Conservation (phyloP, 2,888 invertebrate genomes). For the Drosophila stalkeri region DNA sequence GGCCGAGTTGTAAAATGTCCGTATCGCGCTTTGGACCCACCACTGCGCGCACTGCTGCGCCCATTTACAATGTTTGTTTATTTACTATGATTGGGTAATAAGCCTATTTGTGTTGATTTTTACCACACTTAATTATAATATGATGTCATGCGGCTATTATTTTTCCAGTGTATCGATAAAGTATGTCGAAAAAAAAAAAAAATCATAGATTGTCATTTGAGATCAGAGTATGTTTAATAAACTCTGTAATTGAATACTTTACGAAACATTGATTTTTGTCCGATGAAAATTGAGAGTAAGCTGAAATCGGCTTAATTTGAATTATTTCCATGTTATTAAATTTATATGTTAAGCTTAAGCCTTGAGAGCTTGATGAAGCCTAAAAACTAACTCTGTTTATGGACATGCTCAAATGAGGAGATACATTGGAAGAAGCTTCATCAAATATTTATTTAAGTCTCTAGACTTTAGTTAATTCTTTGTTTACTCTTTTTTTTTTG, state of each 20-base stretch:
- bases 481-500: neutral
- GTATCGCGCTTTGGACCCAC: constrained; percentile 42
- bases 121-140: constrained; percentile 3
- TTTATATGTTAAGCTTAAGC: neutral
- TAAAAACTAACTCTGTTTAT: neutral
- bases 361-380: neutral
- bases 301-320: neutral
- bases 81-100: constrained; percentile 39
- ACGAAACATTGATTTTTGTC: neutral
- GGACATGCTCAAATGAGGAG: neutral
- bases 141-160: constrained; percentile 25
- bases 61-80: constrained; percentile 38
- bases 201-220: neutral
- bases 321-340: neutral
- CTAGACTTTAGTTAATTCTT: neutral
- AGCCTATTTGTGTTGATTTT: constrained; percentile 3
- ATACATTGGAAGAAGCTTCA: neutral
- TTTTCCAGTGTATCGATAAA: constrained; percentile 5
- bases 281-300: neutral
- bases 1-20: constrained; percentile 45
- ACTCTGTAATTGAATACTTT: neutral
- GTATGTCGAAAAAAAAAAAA: neutral
- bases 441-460: neutral
- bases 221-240: neutral
- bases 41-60: constrained; percentile 20